Percentiles rank a stretch among this genome's conserved stretches.
Conservation (phyloP, 1,140 invertebrate species). For the Zophobas atratus region DNA sequence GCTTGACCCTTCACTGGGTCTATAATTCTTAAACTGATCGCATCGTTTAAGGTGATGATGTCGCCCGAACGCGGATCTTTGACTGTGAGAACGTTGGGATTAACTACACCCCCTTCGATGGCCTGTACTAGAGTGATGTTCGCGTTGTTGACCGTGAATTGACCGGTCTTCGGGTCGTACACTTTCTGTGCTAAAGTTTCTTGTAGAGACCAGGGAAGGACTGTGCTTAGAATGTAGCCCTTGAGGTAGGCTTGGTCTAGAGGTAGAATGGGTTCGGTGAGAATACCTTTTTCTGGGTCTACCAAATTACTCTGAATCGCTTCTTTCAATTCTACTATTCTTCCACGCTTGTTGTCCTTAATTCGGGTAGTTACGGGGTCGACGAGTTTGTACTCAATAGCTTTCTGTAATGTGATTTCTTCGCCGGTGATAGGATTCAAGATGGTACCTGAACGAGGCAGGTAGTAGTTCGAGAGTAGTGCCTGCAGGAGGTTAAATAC, state of each 20-base stretch:
- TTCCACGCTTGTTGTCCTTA: constrained; percentile 81
- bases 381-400: constrained; percentile 80
- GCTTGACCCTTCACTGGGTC: constrained; percentile 85
- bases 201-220: constrained; percentile 86
- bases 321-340: constrained; percentile 77
- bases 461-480: constrained; percentile 86
- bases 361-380: constrained; percentile 80
- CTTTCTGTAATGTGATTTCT: constrained; percentile 80
- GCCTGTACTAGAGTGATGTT: constrained; percentile 84
- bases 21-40: constrained; percentile 85
- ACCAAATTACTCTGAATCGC: constrained; percentile 80
- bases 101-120: constrained; percentile 82
- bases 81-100: constrained; percentile 84
- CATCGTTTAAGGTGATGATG: constrained; percentile 85
- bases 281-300: constrained; percentile 79
- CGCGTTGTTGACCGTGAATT: constrained; percentile 81
- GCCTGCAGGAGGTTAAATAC: constrained; percentile 82
- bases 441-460: constrained; percentile 81
- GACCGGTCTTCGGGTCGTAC: constrained; percentile 84
- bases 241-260: constrained; percentile 84
- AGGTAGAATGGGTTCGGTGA: constrained; percentile 80
- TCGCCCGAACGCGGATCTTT: constrained; percentile 85
- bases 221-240: constrained; percentile 82
- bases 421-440: constrained; percentile 86
- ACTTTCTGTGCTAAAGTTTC: constrained; percentile 88